Base-by-base conservation (phyloP, 2,888 invertebrate genomes). In the Priocnemis perturbator region DNA sequence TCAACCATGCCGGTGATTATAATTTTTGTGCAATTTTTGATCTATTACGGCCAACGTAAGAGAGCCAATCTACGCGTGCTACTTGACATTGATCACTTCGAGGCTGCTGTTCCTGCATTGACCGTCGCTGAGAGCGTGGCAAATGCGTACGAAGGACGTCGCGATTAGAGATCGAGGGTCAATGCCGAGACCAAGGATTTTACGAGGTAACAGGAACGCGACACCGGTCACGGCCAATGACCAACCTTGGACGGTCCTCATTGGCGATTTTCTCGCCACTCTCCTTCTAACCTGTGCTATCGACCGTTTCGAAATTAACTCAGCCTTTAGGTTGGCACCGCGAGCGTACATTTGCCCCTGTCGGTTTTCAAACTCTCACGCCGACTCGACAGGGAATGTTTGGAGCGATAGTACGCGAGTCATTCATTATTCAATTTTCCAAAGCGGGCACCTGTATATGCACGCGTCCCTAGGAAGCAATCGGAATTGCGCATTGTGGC, bases 171-270 rank as follows among this genome's bases (percentile, higher is more conserved):
- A 60, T 61, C 65, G 47, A 44, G 11, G 60, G 62, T 68, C 67
- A 71, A 61, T 71, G 74, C 64, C 68, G 68, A 69, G 68, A 74
- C 60, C 64, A 71, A 60, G 67, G 65, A 71, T 81, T 76, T 81
- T 72, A 74, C 75, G 83, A 78, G 72, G 70, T 67, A 76, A 69
- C 58, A 68, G 79, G 74, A 76, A 76, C 73, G 77, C 73, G 75
- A 74, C 76, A 76, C 67, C 71, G 78, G 82, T 79, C 78, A 80
- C 84, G 85, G 85, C 81, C 84, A 84, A 83, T 79, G 83, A 81
- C 82, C 85, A 85, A 78, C 83, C 85, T 84, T 83, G 83, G 78
- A 56, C 64, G 63, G 65, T 50, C 17, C 50, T 11, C 50, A 17
- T 50, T 9, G 50, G 50, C 50, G 14, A 50, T 19, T 17, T 50